phyloP scores from a whole-genome alignment of 1,140 invertebrate species.

The Carcinoscorpius rotundicauda region DNA sequence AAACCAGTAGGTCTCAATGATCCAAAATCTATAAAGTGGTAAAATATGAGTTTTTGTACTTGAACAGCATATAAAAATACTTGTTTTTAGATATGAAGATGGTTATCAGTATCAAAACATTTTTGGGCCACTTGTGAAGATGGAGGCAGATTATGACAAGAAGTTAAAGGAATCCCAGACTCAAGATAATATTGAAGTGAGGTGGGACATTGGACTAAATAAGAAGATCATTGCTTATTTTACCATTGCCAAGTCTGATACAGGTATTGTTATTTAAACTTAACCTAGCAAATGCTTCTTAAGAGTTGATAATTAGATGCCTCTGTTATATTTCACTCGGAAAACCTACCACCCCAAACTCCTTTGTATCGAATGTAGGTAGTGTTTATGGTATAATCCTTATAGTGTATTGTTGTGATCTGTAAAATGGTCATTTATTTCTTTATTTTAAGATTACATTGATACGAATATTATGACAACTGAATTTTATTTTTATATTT shows the following conservation, averaged over 20 bases:
- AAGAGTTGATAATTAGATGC: conserved; percentile 1
- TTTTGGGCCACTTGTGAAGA: conserved; percentile 90
- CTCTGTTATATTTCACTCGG: too few relatives aligned
- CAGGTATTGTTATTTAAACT: conserved; percentile 37
- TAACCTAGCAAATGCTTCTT: not conserved
- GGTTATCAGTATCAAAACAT: conserved; percentile 99
- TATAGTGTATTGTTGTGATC: too few relatives aligned
- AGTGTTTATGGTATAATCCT: too few relatives aligned
- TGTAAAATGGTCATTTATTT: too few relatives aligned
- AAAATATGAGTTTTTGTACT: not conserved
- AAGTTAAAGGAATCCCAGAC: conserved; percentile 96
- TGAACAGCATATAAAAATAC: not conserved
- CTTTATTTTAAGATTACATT: too few relatives aligned
- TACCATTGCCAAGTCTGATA: conserved; percentile 91
- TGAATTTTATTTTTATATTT: too few relatives aligned
- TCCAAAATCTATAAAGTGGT: not conserved
- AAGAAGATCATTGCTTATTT: conserved; percentile 98
- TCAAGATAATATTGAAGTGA: conserved; percentile 94
- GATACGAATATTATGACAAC: too few relatives aligned
- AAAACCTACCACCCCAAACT: too few relatives aligned
- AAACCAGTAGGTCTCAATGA: not conserved
- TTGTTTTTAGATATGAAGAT: conserved; percentile 69
- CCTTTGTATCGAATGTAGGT: too few relatives aligned
- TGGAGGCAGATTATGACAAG: conserved; percentile 98
- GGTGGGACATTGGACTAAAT: conserved; percentile 96